Conservation (phyloP, 2,888 invertebrate genomes). For the Cantharis rustica region DNA sequence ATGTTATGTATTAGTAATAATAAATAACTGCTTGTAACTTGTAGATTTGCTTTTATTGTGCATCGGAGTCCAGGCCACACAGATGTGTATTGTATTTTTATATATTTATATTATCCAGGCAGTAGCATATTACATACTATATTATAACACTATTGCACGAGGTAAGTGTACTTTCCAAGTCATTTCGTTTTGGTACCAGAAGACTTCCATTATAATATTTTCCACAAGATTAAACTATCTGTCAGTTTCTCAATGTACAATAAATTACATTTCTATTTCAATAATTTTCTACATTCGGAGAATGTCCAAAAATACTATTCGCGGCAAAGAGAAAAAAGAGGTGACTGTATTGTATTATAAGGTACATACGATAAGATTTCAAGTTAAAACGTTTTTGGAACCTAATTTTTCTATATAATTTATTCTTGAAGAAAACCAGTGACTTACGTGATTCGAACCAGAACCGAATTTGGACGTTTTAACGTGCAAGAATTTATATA, state of each 20-base stretch:
- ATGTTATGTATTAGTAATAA: too few relatives aligned
- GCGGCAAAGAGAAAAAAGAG: not conserved
- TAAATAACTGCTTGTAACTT: too few relatives aligned
- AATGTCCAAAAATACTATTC: not conserved
- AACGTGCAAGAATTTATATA: too few relatives aligned
- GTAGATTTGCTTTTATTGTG: too few relatives aligned
- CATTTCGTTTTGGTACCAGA: not conserved
- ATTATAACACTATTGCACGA: too few relatives aligned
- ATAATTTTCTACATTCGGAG: not conserved
- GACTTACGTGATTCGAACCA: not conserved
- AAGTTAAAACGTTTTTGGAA: not conserved
- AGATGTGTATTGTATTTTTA: too few relatives aligned
- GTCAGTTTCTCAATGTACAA: not conserved
- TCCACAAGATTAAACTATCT: too few relatives aligned
- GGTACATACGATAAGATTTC: not conserved
- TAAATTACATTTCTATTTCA: not conserved
- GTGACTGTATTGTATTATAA: not conserved
- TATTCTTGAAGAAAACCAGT: not conserved
- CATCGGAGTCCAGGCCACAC: too few relatives aligned
- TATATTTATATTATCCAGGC: too few relatives aligned
- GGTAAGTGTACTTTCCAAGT: too few relatives aligned
- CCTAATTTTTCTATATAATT: too few relatives aligned
- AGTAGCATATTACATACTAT: too few relatives aligned
- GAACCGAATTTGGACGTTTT: not conserved
- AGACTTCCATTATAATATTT: not conserved